Percentiles rank a stretch among this genome's conserved stretches.
These are phyloP conservation scores for Chondrilla cf. caribensis DNA, from an alignment of 37 sponge, comb jelly and placozoan species.

Conservation along the genomic window DNA sequence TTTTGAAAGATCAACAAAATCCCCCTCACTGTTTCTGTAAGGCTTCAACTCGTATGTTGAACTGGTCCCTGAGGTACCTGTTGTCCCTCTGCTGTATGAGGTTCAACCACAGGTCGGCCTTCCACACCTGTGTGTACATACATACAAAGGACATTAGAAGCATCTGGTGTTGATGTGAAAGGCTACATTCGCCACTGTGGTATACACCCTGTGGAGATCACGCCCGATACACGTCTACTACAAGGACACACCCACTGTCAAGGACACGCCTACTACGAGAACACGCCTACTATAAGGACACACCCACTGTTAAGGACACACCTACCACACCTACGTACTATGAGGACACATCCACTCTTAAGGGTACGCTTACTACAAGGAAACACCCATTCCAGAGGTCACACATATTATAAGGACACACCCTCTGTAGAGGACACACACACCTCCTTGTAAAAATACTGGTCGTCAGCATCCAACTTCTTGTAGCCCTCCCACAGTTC, in stretches of 20 bases:
- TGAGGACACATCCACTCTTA: neutral
- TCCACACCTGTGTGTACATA: constrained; percentile 14
- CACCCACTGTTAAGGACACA: neutral
- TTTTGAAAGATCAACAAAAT: no score
- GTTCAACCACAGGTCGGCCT: constrained; percentile 11
- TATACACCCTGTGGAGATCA: no score
- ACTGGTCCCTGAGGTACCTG: neutral
- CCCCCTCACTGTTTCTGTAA: neutral
- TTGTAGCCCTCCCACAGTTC: neutral
- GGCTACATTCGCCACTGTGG: no score
- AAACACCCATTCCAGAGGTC: neutral
- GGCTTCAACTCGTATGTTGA: constrained; percentile 4
- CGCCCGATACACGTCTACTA: no score
- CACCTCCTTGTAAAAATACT: constrained; percentile 6
- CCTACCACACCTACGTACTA: neutral
- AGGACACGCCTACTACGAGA: neutral
- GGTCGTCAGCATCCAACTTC: neutral
- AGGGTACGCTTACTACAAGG: neutral
- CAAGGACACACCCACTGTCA: neutral
- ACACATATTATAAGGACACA: neutral
- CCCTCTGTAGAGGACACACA: neutral
- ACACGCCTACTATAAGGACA: neutral
- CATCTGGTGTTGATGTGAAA: no score
- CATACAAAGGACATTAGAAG: no score
- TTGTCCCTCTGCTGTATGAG: neutral